These are phyloP conservation scores for Odontamblyopus lacepedii DNA, from an alignment of 2,797 vertebrate genomes.

Conservation along the genomic window DNA sequence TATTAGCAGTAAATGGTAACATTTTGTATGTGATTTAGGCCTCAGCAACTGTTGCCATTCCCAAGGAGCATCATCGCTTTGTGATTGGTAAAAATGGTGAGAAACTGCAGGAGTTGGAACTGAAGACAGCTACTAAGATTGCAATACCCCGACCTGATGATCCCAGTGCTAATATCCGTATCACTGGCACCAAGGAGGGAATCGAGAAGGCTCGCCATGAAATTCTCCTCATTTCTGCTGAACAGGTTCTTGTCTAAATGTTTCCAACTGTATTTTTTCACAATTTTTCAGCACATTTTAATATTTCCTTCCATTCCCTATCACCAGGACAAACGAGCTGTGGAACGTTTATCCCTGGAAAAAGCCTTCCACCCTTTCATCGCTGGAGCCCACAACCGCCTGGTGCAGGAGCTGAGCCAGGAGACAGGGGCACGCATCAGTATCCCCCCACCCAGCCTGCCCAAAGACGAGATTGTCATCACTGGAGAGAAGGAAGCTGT, in stretches of 20 bases:
- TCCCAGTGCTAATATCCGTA: conserved; percentile 77
- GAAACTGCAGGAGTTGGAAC: conserved; percentile 83
- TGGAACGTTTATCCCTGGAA: conserved; percentile 79
- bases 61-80: conserved; percentile 83
- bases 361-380: conserved; percentile 83
- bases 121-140: conserved; percentile 82
- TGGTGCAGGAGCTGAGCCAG: conserved; percentile 80
- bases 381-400: conserved; percentile 75
- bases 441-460: conserved; percentile 78
- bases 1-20: background rate
- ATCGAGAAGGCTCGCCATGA: conserved; percentile 82
- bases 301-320: background rate
- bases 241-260: conserved; percentile 69
- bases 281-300: background rate
- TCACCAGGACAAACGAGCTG: conserved; percentile 79
- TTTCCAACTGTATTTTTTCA: background rate
- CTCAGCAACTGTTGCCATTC: conserved; percentile 79
- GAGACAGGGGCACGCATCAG: conserved; percentile 80
- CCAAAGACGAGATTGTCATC: conserved; percentile 82
- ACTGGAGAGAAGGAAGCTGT: conserved; percentile 82
- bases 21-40: conserved; percentile 53
- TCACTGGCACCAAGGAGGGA: conserved; percentile 81
- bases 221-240: conserved; percentile 81
- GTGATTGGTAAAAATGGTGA: conserved; percentile 82
- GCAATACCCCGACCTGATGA: conserved; percentile 79